These are phyloP conservation scores for Aphaenogaster floridana DNA, from an alignment of 1,140 invertebrate genomes.

Conservation along the genomic window DNA sequence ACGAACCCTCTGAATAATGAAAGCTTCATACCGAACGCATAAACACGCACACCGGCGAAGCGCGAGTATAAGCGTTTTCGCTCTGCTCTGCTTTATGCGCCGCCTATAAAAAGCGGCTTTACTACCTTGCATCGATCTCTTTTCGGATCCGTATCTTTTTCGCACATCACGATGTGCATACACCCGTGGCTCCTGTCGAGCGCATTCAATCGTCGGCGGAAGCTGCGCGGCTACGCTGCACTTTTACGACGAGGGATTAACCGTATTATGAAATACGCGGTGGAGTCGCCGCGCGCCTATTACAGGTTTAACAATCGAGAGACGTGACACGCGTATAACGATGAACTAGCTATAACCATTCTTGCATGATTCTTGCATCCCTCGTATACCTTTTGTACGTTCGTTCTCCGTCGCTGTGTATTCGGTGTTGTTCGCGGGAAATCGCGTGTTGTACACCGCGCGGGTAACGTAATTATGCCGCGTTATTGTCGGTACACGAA, in stretches of 20 bases:
- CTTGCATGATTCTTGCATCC: no score
- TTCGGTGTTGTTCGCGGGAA: not conserved
- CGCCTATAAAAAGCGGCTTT: conserved; percentile 70
- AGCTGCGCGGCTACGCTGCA: conserved; percentile 12
- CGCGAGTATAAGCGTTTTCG: conserved; percentile 68
- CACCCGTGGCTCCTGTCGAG: conserved; percentile 30
- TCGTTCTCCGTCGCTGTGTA: not conserved
- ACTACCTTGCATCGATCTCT: conserved; percentile 70
- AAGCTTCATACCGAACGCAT: conserved; percentile 72
- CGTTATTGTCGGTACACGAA: not conserved
- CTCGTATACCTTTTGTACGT: not conserved
- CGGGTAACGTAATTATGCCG: not conserved
- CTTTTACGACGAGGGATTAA: conserved; percentile 32
- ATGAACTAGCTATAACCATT: not conserved
- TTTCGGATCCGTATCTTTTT: conserved; percentile 68
- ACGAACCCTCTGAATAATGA: conserved; percentile 71
- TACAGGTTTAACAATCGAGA: conserved; percentile 8
- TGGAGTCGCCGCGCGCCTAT: not conserved
- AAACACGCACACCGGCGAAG: conserved; percentile 66
- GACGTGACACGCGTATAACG: not conserved
- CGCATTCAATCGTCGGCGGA: conserved; percentile 35
- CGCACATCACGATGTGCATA: conserved; percentile 34
- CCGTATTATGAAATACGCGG: conserved; percentile 4
- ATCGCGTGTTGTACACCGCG: not conserved
- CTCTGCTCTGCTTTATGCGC: conserved; percentile 68